Evolutionary conservation across 2,113 vertebrate genomes (phyloP).

Genomic region (Antigone vipio): DNA sequence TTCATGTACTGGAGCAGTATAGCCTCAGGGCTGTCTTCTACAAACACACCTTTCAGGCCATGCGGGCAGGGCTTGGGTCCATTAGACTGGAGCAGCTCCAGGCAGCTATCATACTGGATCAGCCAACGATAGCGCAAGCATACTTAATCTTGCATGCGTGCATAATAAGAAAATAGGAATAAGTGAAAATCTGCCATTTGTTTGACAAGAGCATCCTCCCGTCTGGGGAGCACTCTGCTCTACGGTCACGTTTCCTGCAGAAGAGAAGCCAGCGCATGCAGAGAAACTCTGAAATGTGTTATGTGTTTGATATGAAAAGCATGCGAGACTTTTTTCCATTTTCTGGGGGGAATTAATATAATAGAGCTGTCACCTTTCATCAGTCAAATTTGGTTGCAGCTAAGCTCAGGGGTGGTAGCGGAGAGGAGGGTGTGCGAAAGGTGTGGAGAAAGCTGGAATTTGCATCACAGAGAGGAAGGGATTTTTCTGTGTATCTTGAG

Average conservation of each 20-base stretch:
- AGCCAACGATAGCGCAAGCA: background rate
- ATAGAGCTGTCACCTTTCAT: conserved; percentile 56
- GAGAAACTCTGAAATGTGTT: background rate
- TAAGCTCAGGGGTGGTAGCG: background rate
- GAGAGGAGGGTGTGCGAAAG: background rate
- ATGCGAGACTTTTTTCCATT: background rate
- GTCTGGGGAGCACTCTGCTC: background rate
- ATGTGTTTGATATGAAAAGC: conserved; percentile 4
- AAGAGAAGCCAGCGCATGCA: background rate
- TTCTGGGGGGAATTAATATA: conserved; percentile 54
- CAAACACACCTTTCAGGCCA: background rate
- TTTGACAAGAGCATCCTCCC: conserved; percentile 20
- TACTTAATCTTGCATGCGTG: background rate
- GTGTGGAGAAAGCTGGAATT: conserved; percentile 29
- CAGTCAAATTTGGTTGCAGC: conserved; percentile 44
- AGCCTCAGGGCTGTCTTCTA: background rate
- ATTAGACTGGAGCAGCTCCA: background rate
- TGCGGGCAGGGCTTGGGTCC: background rate
- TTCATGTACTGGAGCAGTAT: background rate
- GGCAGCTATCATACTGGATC: background rate
- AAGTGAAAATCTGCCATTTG: conserved; percentile 23
- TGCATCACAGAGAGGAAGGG: background rate
- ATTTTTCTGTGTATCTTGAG: background rate
- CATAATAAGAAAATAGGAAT: background rate
- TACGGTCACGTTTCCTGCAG: background rate